phyloP scores from a whole-genome alignment of 1,140 invertebrate genomes.

The Coptotermes formosanus region DNA sequence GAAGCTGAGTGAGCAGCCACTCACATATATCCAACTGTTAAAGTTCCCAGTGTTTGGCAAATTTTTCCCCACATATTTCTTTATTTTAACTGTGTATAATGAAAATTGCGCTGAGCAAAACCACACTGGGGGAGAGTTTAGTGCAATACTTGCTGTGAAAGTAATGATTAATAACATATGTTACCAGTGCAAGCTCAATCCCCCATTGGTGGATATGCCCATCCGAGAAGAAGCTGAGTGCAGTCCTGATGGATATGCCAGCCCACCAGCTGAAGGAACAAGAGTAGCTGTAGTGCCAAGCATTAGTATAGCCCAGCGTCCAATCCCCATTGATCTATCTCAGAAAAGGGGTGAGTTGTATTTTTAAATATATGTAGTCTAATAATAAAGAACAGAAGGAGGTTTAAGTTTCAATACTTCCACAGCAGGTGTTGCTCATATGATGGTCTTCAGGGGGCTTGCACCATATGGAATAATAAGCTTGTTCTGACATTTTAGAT shows the following conservation, averaged over 20 bases:
- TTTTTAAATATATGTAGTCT: neutral
- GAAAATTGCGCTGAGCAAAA: no score
- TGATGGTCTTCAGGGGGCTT: no score
- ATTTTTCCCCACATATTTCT: no score
- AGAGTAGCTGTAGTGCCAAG: neutral
- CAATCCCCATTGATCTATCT: conserved; percentile 44
- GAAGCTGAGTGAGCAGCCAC: no score
- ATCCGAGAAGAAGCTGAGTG: conserved; percentile 61
- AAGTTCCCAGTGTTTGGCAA: no score
- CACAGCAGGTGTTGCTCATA: neutral
- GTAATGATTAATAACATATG: conserved; percentile 37
- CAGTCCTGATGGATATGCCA: conserved; percentile 56
- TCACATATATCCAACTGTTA: no score
- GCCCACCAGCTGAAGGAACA: conserved; percentile 51
- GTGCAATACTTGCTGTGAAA: neutral
- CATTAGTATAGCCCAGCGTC: neutral
- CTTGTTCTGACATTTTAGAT: no score
- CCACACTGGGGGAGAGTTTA: no score
- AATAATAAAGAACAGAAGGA: no score
- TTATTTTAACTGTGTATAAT: no score
- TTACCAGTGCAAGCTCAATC: conserved; percentile 56
- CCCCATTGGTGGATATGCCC: conserved; percentile 55
- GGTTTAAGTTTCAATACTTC: neutral
- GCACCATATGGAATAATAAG: no score
- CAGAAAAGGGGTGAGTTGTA: conserved; percentile 50